These are phyloP conservation scores for Synergus umbraculus DNA, from an alignment of 2,888 invertebrate genomes.

Conservation along the genomic window DNA sequence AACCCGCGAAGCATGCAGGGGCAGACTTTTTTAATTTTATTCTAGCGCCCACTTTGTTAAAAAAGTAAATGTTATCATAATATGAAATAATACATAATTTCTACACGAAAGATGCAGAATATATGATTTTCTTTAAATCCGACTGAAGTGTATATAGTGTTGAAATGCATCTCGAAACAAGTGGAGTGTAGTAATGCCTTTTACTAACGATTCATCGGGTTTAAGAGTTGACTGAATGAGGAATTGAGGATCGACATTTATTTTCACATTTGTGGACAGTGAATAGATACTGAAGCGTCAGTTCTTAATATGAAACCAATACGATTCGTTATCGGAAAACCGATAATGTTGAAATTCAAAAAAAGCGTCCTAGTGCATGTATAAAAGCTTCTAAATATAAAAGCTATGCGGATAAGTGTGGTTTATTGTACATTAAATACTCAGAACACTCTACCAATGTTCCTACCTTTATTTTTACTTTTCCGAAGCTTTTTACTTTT, in stretches of 20 bases:
- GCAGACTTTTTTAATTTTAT: no score
- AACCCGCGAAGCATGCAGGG: no score
- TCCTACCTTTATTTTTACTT: not conserved
- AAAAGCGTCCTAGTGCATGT: not conserved
- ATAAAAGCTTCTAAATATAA: not conserved
- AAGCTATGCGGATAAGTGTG: not conserved
- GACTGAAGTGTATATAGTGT: not conserved
- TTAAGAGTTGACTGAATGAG: not conserved
- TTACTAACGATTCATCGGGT: conserved; percentile 1
- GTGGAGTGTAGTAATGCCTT: not conserved
- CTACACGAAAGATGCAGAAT: not conserved
- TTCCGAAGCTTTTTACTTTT: not conserved
- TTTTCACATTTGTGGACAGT: not conserved
- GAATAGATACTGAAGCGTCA: not conserved
- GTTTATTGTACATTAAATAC: not conserved
- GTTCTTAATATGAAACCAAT: conserved; percentile 7
- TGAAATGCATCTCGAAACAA: not conserved
- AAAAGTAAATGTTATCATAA: no score
- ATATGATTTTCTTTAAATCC: not conserved
- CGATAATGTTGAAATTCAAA: not conserved
- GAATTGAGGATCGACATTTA: not conserved
- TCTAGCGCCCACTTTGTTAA: no score
- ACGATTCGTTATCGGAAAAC: not conserved
- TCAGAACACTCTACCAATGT: not conserved
- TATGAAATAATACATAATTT: not conserved